These are phyloP conservation scores for Apis dorsata DNA, from an alignment of 1,140 invertebrate species.

Conservation along the genomic window DNA sequence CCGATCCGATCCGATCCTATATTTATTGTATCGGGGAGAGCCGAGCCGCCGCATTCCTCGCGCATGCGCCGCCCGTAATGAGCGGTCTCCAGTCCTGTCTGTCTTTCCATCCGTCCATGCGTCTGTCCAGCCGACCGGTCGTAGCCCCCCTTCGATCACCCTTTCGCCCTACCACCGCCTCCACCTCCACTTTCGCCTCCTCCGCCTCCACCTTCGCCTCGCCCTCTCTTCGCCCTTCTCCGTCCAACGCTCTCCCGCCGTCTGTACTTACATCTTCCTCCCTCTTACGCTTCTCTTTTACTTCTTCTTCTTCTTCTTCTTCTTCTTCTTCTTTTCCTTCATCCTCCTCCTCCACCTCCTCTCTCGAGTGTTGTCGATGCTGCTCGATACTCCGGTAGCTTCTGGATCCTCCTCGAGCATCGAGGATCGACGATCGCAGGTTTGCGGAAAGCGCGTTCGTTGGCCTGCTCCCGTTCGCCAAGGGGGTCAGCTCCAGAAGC, in stretches of 20 bases:
- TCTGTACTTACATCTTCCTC: neutral
- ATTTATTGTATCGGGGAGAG: constrained; percentile 77
- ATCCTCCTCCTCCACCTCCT: neutral
- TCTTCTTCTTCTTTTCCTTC: neutral
- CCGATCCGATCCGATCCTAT: constrained; percentile 67
- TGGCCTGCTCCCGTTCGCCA: neutral
- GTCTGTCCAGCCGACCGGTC: constrained; percentile 65
- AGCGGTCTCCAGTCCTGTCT: constrained; percentile 77
- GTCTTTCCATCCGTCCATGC: constrained; percentile 71
- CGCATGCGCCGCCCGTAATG: constrained; percentile 78
- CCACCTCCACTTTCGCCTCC: constrained; percentile 26
- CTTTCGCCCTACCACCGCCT: constrained; percentile 44
- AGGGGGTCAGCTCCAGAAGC: neutral
- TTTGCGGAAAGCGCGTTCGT: constrained; percentile 17
- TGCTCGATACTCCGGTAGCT: neutral
- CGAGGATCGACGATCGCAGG: constrained; percentile 4
- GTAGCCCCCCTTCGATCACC: constrained; percentile 46
- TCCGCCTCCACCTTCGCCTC: constrained; percentile 40
- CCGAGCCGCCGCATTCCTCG: constrained; percentile 75
- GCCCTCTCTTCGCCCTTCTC: neutral
- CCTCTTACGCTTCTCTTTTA: neutral
- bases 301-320: neutral
- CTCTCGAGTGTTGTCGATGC: neutral
- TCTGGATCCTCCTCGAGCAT: constrained; percentile 21
- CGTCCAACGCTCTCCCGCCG: neutral